Evolutionary conservation across 2,113 vertebrate species (phyloP).

Genomic region (Epinephelus fuscoguttatus): DNA sequence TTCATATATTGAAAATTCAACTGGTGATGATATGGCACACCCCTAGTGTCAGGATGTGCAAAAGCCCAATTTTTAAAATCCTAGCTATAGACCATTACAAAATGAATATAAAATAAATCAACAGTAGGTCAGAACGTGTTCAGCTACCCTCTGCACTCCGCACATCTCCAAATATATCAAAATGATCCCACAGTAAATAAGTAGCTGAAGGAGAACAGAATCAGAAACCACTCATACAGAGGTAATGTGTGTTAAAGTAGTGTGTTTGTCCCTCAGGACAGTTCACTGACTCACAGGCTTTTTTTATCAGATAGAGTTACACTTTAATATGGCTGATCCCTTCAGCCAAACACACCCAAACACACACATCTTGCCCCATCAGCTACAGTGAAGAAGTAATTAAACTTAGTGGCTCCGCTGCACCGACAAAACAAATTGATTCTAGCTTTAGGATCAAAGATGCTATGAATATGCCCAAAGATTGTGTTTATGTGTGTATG

Average conservation of each 20-base stretch:
- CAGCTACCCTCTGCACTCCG: background rate
- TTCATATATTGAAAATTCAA: too few relatives aligned
- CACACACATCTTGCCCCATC: slow-evolving; percentile 12
- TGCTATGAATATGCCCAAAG: background rate
- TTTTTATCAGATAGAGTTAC: slow-evolving; percentile 29
- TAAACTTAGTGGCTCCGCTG: slow-evolving; percentile 14
- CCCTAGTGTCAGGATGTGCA: too few relatives aligned
- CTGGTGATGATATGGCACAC: too few relatives aligned
- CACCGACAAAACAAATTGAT: slow-evolving; percentile 47
- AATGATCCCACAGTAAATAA: slow-evolving; percentile 10
- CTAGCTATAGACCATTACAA: too few relatives aligned
- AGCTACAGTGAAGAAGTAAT: slow-evolving; percentile 40
- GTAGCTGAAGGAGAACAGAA: background rate
- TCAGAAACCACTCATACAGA: background rate
- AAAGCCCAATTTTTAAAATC: background rate
- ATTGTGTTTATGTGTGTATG: background rate
- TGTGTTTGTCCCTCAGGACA: slow-evolving; percentile 7
- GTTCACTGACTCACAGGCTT: slow-evolving; percentile 10
- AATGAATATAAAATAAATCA: background rate
- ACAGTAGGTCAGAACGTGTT: too few relatives aligned
- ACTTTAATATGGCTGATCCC: slow-evolving; percentile 45
- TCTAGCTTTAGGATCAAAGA: slow-evolving; percentile 45
- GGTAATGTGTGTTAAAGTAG: slow-evolving; percentile 4
- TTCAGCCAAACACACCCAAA: slow-evolving; percentile 11
- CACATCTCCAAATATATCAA: background rate